Evolutionary conservation across 2,797 vertebrate species (phyloP).

Genomic region (Rhinella marina): DNA sequence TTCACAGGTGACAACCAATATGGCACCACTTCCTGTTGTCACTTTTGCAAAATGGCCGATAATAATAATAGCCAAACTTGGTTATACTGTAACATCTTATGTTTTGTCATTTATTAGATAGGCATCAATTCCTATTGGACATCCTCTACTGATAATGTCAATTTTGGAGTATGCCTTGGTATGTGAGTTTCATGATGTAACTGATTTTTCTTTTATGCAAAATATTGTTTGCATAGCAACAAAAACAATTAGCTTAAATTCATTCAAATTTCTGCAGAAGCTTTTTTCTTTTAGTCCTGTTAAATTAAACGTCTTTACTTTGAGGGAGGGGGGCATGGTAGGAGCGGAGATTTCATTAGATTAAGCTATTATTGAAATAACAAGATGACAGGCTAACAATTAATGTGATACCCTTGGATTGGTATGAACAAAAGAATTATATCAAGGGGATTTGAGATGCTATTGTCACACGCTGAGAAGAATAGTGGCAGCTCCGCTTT

Average conservation of each 20-base stretch:
- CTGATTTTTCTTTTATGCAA: not conserved
- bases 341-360: slow-evolving; percentile 39
- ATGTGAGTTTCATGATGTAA: not conserved
- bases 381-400: slow-evolving; percentile 56
- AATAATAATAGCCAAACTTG: too few species aligned
- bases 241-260: not conserved
- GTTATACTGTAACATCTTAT: too few species aligned
- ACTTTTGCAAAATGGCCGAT: too few species aligned
- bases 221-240: not conserved
- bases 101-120: too few species aligned
- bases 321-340: not conserved
- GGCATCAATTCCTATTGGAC: not conserved
- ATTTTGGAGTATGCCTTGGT: not conserved
- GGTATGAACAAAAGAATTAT: slow-evolving; percentile 44
- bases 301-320: not conserved
- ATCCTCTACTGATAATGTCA: not conserved
- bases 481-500: slow-evolving; percentile 41
- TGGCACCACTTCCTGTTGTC: too few species aligned
- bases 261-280: not conserved
- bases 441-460: slow-evolving; percentile 46
- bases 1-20: too few species aligned
- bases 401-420: slow-evolving; percentile 50
- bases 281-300: not conserved
- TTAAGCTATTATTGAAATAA: slow-evolving; percentile 50
- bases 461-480: slow-evolving; percentile 52